These are phyloP conservation scores for Aelia acuminata DNA, from an alignment of 2,888 invertebrate genomes.

Conservation along the genomic window DNA sequence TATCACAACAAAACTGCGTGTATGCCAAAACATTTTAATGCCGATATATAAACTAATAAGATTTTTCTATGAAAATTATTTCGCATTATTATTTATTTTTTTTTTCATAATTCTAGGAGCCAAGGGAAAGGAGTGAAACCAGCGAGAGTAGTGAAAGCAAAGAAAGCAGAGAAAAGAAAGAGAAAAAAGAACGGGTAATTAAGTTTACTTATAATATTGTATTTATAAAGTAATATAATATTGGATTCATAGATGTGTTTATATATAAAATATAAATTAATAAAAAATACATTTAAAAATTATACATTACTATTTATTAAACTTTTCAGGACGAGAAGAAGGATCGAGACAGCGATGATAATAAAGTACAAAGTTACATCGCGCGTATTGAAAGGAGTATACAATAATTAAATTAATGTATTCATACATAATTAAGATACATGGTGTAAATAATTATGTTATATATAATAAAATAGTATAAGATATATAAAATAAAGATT, in stretches of 20 bases:
- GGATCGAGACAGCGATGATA: not conserved
- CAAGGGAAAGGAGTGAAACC: not conserved
- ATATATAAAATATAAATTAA: too few relatives aligned
- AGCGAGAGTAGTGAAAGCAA: not conserved
- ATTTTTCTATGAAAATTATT: too few relatives aligned
- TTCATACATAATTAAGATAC: not conserved
- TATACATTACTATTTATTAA: not conserved
- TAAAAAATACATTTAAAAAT: too few relatives aligned
- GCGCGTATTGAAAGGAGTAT: not conserved
- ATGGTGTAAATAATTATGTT: not conserved
- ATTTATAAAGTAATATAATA: too few relatives aligned
- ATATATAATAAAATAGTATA: not conserved
- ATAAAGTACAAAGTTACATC: not conserved
- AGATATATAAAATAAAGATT: not conserved
- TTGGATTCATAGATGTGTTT: too few relatives aligned
- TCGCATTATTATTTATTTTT: too few relatives aligned
- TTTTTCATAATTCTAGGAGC: not conserved
- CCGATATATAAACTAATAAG: too few relatives aligned
- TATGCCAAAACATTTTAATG: too few relatives aligned
- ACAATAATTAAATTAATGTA: not conserved
- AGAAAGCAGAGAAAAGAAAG: not conserved
- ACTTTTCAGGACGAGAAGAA: not conserved
- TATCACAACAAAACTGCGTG: too few relatives aligned
- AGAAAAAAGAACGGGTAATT: not conserved
- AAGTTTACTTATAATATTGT: not conserved